Conservation (phyloP, 2,113 vertebrate genomes). For the Atlantisia rogersi region DNA sequence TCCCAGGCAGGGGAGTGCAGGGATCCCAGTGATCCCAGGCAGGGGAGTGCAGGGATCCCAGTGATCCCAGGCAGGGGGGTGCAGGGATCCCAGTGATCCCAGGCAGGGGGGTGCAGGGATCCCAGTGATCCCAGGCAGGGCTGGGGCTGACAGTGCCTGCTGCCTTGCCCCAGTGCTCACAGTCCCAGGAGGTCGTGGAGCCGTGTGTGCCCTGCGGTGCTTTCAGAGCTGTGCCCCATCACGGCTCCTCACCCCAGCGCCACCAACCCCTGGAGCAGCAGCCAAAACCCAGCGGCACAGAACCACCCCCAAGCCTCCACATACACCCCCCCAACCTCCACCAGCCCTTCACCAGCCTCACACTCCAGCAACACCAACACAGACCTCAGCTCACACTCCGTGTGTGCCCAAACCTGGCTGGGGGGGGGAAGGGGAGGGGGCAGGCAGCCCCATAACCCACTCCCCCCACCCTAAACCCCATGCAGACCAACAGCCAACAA, state of each 20-base stretch:
- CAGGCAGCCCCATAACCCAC: not conserved
- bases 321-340: not conserved
- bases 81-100: not conserved
- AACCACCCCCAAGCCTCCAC: accelerated
- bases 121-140: accelerated
- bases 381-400: accelerated
- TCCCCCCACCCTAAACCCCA: not conserved
- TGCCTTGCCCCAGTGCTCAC: accelerated
- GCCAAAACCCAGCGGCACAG: not conserved
- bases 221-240: not conserved
- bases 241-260: accelerated
- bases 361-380: accelerated
- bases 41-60: too few relatives aligned
- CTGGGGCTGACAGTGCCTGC: not conserved
- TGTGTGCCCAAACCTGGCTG: accelerated
- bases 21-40: not conserved
- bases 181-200: accelerated
- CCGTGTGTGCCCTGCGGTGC: not conserved
- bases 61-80: not conserved
- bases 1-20: too few relatives aligned
- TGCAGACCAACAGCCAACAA: not conserved
- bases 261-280: not conserved
- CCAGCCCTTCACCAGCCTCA: not conserved
- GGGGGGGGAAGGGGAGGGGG: not conserved
- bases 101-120: too few relatives aligned